These are phyloP conservation scores for Garrulus glandarius DNA, from an alignment of 2,797 vertebrate species.

Conservation along the genomic window DNA sequence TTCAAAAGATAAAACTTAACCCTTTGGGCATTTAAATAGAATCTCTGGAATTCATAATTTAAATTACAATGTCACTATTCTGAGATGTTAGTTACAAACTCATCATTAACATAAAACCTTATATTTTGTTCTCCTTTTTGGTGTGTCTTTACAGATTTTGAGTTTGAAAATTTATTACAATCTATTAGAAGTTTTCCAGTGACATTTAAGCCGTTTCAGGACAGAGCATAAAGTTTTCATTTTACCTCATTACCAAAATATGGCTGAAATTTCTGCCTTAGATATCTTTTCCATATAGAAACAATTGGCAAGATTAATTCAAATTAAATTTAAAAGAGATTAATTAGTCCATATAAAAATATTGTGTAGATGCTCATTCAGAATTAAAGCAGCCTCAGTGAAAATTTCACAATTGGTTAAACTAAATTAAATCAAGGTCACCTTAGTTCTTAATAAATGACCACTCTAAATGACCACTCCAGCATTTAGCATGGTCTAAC, in stretches of 20 bases:
- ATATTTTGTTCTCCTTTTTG: neutral
- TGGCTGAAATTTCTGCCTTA: neutral
- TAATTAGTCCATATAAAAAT: neutral
- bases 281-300: neutral
- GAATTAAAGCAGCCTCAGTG: neutral
- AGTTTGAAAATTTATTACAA: neutral
- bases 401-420: neutral
- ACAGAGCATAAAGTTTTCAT: neutral
- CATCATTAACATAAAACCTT: neutral
- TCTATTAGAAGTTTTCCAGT: neutral
- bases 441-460: neutral
- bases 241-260: neutral
- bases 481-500: neutral
- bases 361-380: neutral
- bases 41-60: neutral
- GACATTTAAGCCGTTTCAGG: neutral
- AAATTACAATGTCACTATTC: neutral
- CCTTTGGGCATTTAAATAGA: neutral
- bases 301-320: neutral
- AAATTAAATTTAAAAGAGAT: neutral
- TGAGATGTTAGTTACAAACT: neutral
- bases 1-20: neutral
- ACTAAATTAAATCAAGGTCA: neutral
- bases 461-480: neutral
- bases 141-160: neutral